These are phyloP conservation scores for Geotrypetes seraphini DNA, from an alignment of 2,797 vertebrate genomes.

Conservation along the genomic window DNA sequence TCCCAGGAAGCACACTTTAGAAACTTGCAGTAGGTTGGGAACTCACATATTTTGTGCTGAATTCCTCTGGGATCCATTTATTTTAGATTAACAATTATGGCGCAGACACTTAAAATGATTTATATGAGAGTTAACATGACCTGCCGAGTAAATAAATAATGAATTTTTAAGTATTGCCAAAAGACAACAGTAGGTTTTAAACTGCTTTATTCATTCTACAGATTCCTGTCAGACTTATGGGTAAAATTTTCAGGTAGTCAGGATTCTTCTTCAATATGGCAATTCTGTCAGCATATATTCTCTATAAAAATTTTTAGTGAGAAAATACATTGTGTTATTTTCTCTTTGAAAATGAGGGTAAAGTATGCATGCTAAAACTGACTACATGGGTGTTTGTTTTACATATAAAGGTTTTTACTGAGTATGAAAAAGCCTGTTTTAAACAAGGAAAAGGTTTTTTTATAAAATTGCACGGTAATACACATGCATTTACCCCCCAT, in stretches of 20 bases:
- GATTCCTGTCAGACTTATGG: conserved; percentile 3
- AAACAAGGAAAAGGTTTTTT: too few relatives aligned
- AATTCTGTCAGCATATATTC: not conserved
- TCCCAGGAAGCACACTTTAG: not conserved
- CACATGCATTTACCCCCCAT: too few relatives aligned
- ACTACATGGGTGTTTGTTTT: too few relatives aligned
- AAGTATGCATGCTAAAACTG: too few relatives aligned
- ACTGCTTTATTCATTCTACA: not conserved
- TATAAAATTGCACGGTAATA: too few relatives aligned
- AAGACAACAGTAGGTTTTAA: not conserved
- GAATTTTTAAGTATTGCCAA: not conserved
- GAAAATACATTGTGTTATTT: not conserved
- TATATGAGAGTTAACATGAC: not conserved
- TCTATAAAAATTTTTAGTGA: not conserved
- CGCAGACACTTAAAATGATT: not conserved
- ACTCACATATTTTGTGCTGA: not conserved
- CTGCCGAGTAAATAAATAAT: not conserved
- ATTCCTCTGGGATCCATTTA: not conserved
- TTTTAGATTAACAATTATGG: not conserved
- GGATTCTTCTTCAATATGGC: too few relatives aligned
- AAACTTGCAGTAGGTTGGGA: not conserved
- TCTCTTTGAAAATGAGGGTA: too few relatives aligned
- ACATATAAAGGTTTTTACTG: too few relatives aligned
- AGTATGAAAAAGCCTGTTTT: too few relatives aligned
- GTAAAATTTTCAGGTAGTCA: not conserved